Base-by-base conservation (phyloP, 2,888 invertebrate species). In the Myopa tessellatipennis region DNA sequence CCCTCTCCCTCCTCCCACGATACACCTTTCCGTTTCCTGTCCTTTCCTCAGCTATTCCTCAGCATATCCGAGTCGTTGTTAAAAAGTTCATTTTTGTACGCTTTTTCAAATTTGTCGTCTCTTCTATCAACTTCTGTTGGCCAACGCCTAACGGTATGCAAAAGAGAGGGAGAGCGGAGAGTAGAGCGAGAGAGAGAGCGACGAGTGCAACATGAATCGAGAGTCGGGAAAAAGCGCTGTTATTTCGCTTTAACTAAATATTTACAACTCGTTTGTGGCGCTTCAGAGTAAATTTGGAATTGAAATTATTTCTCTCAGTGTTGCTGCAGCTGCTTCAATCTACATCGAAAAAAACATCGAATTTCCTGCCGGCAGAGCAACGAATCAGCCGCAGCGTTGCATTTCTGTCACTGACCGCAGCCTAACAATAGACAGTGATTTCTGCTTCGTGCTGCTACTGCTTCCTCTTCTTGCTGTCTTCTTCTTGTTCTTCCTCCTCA, bases 201-300 rank as follows among this genome's bases (percentile, higher is more conserved):
- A n/a, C 58, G 45, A n/a, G 45, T 16, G 14, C 0, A 16, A 58
- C 26, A 16, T 34, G 16, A 7, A 18, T 18, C 55, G 36, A 36
- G 14, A 50, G 50, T 26, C 55, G 12, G 55, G 14, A 55, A 70
- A 68, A 50, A 50, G 7, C 10, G 1, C 45, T 69, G 18, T 26
- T 50, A 50, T 69, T 45, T 69, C 69, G 50, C 69, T 26, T 18
- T 26, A 69, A 70, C 63, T 68, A 75, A 75, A 75, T 75, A 75
- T 75, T 75, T 75, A 60, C 68, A 69, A 68, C 69, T 75, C 75
- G 75, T 75, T 75, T 75, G 75, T 69, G 69, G 60, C 34, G 60
- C 75, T 60, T 69, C 75, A 69, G 38, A 69, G 34, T 60, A 75
- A 75, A 75, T 69, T 68, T 75, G 75, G 68, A 68, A 60, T 75